Evolutionary conservation across 2,888 invertebrate genomes (phyloP), one percentile per base, ranked within the genome.

Genomic region (Tryphoninae sp.): DNA sequence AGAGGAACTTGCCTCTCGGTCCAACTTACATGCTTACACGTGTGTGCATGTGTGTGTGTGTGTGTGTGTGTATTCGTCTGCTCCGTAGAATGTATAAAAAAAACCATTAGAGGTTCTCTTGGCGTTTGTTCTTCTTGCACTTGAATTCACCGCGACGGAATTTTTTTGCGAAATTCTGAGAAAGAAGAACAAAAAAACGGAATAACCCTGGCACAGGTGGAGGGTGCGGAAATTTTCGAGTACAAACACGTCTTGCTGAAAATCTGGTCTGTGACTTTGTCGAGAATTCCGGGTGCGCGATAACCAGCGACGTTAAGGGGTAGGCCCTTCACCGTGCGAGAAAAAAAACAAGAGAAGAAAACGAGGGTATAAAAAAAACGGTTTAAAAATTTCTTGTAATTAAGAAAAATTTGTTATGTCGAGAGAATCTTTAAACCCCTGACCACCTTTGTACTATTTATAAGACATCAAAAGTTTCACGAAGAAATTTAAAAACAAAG

Each of bases 141-240:
- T 71, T 59, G 26, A 64, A 64, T 64, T 64, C 42, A 42, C 22
- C 19, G 42, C 19, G 16, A 45, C 16, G 7, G 6, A 4, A 1
- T 45, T 71, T 71, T 22, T 71, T 11, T 22, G 68, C 11, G 22
- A 53, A 61, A 16, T 59, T 58, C 11, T 51, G 19, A 53, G 22
- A 13, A 19, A 16, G 45, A 49, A n/a, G 11, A 26, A 23, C 6
- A 23, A 23, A 33, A 45, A 42, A 40, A 26, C 22, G 19, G 13
- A 7, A 58, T n/a, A 33, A 40, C 49, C 16, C 7, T 26, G 11
- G 19, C 49, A 59, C 33, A 55, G 22, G 45, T n/a, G 65, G 65
- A 61, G 76, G 76, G 72, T 72, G 76, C 67, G 45, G 49, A 68
- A 73, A 77, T 80, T 80, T 65, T 67, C 72, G 59, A 80, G 76